Conservation (phyloP, 2,797 vertebrate species). For the Enteromius afrohamiltoni region DNA sequence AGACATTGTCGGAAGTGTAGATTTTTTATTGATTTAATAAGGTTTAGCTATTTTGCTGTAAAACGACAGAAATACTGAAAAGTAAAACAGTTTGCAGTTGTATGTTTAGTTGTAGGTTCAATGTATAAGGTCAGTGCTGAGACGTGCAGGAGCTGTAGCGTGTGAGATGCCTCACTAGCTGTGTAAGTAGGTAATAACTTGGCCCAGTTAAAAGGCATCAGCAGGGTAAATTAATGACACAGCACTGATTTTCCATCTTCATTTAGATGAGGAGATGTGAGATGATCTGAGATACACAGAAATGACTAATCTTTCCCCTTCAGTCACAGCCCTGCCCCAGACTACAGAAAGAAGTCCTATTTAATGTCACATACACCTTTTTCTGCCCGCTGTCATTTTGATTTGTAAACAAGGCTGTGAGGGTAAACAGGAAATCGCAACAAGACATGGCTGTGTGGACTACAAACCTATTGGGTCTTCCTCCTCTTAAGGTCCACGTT, state of each 20-base stretch:
- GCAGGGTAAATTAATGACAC: constrained; percentile 74
- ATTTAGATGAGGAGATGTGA: constrained; percentile 79
- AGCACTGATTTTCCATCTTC: constrained; percentile 80
- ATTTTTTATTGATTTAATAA: background rate
- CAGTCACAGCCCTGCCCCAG: background rate
- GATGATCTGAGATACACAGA: constrained; percentile 59
- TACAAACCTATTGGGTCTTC: too few relatives aligned
- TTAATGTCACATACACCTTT: constrained; percentile 3
- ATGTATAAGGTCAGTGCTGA: background rate
- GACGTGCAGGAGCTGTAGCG: constrained; percentile 3
- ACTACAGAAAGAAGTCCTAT: constrained; percentile 24
- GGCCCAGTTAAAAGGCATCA: constrained; percentile 81
- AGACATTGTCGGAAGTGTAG: background rate
- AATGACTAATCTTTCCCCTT: constrained; percentile 46
- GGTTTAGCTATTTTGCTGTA: background rate
- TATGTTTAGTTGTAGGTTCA: background rate
- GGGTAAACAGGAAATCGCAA: too few relatives aligned
- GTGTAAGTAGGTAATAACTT: constrained; percentile 83
- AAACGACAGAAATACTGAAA: background rate
- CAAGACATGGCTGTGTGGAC: too few relatives aligned
- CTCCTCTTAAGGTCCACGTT: too few relatives aligned
- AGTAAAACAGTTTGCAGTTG: background rate
- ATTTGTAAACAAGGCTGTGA: too few relatives aligned
- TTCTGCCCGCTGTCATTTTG: too few relatives aligned
- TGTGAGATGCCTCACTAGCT: constrained; percentile 70